Conservation (phyloP, 2,888 invertebrate species). For the Heliconius sara region DNA sequence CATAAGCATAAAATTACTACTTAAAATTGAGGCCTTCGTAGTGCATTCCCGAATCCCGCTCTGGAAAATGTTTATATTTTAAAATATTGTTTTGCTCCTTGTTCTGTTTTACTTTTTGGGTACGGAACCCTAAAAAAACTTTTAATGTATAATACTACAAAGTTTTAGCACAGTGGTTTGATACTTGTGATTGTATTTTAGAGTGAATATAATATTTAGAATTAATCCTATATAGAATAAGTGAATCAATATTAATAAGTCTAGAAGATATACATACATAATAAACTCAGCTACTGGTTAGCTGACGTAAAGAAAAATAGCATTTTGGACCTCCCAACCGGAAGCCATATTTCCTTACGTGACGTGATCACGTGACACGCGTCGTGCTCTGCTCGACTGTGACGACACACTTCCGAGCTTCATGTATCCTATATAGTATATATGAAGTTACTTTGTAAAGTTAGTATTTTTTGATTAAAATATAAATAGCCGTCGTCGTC, state of each 20-base stretch:
- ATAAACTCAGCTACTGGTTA: background rate
- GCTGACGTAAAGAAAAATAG: background rate
- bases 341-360: conserved; percentile 33
- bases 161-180: too few relatives aligned
- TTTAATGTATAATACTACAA: too few relatives aligned
- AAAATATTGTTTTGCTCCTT: background rate
- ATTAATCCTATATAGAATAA: too few relatives aligned
- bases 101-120: too few relatives aligned
- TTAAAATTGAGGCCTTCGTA: background rate
- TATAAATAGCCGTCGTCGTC: too few relatives aligned
- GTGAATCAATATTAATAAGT: too few relatives aligned
- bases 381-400: conserved; percentile 20
- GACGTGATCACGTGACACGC: background rate
- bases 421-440: background rate
- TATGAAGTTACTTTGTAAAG: background rate
- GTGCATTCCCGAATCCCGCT: background rate
- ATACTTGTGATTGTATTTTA: too few relatives aligned
- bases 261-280: background rate
- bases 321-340: conserved; percentile 13
- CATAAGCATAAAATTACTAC: too few relatives aligned
- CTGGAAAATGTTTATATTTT: background rate
- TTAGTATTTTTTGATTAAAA: background rate
- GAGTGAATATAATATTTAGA: too few relatives aligned
- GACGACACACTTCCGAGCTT: conserved; percentile 31
- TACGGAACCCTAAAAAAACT: too few relatives aligned